Evolutionary conservation across 2,888 invertebrate genomes (phyloP).

Genomic region (Deilephila porcellus): DNA sequence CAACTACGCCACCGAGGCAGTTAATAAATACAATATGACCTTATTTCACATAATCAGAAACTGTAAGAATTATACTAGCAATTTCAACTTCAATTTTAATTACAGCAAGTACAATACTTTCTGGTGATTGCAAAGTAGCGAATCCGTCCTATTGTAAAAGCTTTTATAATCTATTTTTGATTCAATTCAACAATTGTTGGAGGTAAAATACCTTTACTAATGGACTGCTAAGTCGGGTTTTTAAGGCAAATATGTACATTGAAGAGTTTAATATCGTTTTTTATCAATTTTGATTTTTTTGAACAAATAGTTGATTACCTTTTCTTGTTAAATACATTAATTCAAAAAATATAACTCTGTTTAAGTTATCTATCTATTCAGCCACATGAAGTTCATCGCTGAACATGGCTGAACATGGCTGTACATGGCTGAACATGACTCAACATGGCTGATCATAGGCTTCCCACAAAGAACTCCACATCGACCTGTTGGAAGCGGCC

Average conservation of each 20-base stretch:
- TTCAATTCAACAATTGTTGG: conserved; percentile 27
- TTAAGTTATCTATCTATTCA: too few relatives aligned
- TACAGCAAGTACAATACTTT: background rate
- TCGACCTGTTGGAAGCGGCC: too few relatives aligned
- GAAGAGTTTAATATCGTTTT: background rate
- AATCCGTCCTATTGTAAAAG: conserved; percentile 15
- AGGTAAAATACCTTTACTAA: conserved; percentile 6
- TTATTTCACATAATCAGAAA: background rate
- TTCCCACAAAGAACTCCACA: too few relatives aligned
- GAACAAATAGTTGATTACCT: too few relatives aligned
- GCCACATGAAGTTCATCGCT: too few relatives aligned
- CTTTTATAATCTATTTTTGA: conserved; percentile 27
- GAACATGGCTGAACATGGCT: too few relatives aligned
- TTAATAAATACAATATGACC: background rate
- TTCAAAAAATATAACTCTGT: too few relatives aligned
- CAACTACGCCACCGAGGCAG: background rate
- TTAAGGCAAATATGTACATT: background rate
- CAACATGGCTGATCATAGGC: too few relatives aligned
- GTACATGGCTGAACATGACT: too few relatives aligned
- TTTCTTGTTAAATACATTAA: too few relatives aligned
- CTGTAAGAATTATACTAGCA: background rate
- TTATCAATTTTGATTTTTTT: too few relatives aligned
- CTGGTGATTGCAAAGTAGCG: background rate
- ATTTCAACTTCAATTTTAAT: background rate
- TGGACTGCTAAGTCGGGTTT: conserved; percentile 15